These are phyloP conservation scores for Acanthosepion esculentum DNA, from an alignment of 2,888 invertebrate species.

Conservation along the genomic window DNA sequence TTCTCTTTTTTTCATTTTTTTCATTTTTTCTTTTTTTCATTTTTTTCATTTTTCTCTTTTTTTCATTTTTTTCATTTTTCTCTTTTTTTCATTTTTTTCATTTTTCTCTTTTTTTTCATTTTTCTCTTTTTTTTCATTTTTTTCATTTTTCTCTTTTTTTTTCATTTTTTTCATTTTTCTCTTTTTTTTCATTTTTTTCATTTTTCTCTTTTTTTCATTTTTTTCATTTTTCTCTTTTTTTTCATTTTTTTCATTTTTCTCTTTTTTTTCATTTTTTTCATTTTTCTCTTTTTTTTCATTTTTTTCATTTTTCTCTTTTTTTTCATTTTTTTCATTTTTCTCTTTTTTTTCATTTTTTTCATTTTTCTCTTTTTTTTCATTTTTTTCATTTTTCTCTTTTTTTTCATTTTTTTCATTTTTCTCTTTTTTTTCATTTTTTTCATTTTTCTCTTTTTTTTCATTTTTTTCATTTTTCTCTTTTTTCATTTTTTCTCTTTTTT, in stretches of 20 bases:
- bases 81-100: too few relatives aligned
- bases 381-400: too few relatives aligned
- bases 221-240: background rate
- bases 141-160: background rate
- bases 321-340: accelerated
- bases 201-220: background rate
- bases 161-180: too few relatives aligned
- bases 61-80: background rate
- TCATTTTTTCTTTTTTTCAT: too few relatives aligned
- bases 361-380: too few relatives aligned
- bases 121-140: background rate
- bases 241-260: background rate
- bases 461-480: background rate
- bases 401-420: too few relatives aligned
- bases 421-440: too few relatives aligned
- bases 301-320: too few relatives aligned
- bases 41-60: too few relatives aligned
- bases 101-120: background rate
- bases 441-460: too few relatives aligned
- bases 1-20: too few relatives aligned
- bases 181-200: background rate
- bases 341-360: background rate
- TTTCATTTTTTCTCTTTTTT: background rate
- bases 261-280: background rate
- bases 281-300: too few relatives aligned